phyloP scores from a whole-genome alignment of 1,140 invertebrate species.

The Babylonia areolata region DNA sequence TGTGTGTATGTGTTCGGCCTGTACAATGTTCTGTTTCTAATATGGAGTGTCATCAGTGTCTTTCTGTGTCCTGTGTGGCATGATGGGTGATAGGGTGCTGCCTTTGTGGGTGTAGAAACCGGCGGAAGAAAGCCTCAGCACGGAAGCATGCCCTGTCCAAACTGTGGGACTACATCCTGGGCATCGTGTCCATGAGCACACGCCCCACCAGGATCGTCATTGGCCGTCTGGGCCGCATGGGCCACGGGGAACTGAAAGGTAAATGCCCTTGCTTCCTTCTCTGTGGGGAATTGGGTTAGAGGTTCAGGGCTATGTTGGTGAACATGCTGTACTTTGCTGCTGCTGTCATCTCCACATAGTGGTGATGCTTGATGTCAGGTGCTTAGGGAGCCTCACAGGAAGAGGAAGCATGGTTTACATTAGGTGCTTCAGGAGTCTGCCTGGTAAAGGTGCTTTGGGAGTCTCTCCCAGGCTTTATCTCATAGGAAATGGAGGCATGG shows the following conservation, averaged over 20 bases:
- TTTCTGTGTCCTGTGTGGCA: too few relatives aligned
- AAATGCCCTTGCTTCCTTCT: slow-evolving; percentile 41
- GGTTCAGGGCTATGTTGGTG: too few relatives aligned
- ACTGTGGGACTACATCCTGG: slow-evolving; percentile 97
- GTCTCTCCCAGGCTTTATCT: too few relatives aligned
- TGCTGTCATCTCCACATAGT: too few relatives aligned
- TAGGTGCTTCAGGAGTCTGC: too few relatives aligned
- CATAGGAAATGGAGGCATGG: too few relatives aligned
- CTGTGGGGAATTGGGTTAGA: background rate
- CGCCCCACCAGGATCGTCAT: slow-evolving; percentile 97
- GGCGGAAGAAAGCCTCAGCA: slow-evolving; percentile 91
- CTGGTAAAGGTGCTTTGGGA: too few relatives aligned
- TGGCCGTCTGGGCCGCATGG: slow-evolving; percentile 95
- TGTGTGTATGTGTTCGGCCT: background rate
- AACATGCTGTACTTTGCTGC: too few relatives aligned
- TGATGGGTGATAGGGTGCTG: too few relatives aligned
- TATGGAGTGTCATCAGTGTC: background rate
- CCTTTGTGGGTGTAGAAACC: slow-evolving; percentile 78
- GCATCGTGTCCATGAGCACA: slow-evolving; percentile 92
- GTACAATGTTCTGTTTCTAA: background rate
- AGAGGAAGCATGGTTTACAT: too few relatives aligned
- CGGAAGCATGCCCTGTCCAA: slow-evolving; percentile 92
- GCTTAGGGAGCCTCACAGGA: too few relatives aligned
- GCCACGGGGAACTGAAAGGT: slow-evolving; percentile 97
- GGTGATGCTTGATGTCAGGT: too few relatives aligned